phyloP scores from a whole-genome alignment of 2,797 vertebrate species.

The Decapterus maruadsi region DNA sequence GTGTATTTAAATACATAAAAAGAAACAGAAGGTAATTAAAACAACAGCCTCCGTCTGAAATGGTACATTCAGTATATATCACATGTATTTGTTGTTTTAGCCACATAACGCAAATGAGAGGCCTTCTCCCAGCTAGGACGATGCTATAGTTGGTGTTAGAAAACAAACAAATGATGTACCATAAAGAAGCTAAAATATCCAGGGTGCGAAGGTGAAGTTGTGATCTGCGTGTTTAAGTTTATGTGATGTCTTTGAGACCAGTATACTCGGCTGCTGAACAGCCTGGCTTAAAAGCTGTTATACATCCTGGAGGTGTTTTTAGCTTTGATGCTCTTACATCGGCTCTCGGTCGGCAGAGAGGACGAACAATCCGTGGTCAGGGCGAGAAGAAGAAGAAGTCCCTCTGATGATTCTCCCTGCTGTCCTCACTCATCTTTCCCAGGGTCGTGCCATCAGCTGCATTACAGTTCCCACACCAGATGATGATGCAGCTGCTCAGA shows the following conservation, averaged over 20 bases:
- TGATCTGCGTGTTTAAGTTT: background rate
- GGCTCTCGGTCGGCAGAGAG: background rate
- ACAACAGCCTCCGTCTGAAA: background rate
- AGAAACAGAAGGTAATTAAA: background rate
- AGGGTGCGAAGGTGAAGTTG: background rate
- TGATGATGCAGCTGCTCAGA: background rate
- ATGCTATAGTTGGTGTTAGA: background rate
- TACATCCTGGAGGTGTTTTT: background rate
- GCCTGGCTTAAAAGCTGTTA: background rate
- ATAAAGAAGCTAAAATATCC: background rate
- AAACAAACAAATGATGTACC: too few species aligned
- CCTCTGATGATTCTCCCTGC: background rate
- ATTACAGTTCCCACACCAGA: background rate
- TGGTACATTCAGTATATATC: too few species aligned
- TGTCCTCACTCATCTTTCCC: too few species aligned
- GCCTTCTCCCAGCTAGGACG: background rate
- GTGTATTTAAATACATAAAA: too few species aligned
- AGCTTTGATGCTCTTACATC: background rate
- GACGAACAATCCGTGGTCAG: background rate
- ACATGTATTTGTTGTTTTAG: background rate
- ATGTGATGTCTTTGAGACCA: background rate
- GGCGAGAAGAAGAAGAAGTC: background rate
- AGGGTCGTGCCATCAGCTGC: too few species aligned
- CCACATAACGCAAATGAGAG: background rate
- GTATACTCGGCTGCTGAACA: background rate